Percentiles rank a stretch among this genome's conserved stretches.
These are phyloP conservation scores for Rhabdophis nuchalis DNA, from an alignment of 2,797 vertebrate genomes.

Conservation along the genomic window DNA sequence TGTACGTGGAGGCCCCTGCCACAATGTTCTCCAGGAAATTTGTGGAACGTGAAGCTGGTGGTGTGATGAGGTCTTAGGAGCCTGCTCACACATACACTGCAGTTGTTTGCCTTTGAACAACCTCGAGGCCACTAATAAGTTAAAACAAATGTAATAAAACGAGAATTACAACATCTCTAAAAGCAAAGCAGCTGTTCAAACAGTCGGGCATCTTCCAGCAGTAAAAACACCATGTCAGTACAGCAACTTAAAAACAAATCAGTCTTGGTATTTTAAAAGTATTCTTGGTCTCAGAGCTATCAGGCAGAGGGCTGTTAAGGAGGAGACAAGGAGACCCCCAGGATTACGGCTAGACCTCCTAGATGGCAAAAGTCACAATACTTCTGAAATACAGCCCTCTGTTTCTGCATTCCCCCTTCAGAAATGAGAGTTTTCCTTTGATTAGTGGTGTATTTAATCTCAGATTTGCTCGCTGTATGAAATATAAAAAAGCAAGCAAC, in stretches of 20 bases:
- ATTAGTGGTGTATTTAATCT: not conserved
- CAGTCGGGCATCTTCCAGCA: not conserved
- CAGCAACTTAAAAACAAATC: not conserved
- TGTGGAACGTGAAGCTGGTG: not conserved
- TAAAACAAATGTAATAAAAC: not conserved
- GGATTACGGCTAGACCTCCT: not conserved
- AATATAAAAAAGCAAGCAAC: not conserved
- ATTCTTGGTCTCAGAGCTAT: not conserved
- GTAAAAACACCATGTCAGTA: not conserved
- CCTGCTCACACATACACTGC: not conserved
- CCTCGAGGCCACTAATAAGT: not conserved
- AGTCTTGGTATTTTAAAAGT: not conserved
- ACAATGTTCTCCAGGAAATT: not conserved
- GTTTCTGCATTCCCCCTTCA: not conserved
- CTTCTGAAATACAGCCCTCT: not conserved
- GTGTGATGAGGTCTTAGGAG: not conserved
- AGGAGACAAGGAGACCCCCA: not conserved
- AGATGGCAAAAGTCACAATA: not conserved
- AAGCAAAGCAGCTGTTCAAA: not conserved
- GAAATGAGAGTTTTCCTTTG: not conserved
- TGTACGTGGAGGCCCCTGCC: not conserved
- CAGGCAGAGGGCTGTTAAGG: not conserved
- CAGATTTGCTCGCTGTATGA: not conserved
- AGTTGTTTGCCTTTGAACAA: not conserved
- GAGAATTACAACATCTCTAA: not conserved